These are phyloP conservation scores for Xestia ashworthii DNA, from an alignment of 2,888 invertebrate genomes.

Conservation along the genomic window DNA sequence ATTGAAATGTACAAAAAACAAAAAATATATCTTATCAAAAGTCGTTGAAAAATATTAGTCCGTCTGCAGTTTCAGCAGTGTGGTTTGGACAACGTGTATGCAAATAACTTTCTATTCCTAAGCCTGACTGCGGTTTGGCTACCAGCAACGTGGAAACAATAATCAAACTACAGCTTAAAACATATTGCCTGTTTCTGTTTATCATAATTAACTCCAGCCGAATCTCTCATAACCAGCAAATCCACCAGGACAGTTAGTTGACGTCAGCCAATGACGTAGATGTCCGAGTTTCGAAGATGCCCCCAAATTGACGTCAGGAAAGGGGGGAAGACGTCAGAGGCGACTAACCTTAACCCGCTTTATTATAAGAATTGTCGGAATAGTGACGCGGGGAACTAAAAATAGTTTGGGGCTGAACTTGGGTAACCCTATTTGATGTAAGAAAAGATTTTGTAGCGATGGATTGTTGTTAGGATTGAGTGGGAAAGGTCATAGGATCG, in stretches of 20 bases:
- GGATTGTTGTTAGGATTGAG: background rate
- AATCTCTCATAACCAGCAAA: conserved; percentile 13
- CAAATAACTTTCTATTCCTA: background rate
- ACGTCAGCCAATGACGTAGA: conserved; percentile 50
- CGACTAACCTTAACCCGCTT: conserved; percentile 52
- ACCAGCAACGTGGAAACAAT: background rate
- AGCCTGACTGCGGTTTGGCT: background rate
- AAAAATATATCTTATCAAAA: no score
- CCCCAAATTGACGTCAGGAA: conserved; percentile 35
- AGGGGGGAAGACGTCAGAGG: conserved; percentile 47
- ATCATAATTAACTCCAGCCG: background rate
- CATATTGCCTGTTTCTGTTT: no score
- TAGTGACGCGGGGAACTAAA: conserved; percentile 34
- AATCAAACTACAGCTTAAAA: no score
- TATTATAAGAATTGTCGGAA: conserved; percentile 17
- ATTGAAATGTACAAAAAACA: no score
- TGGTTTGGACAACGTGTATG: background rate
- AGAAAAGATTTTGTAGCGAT: conserved; percentile 9
- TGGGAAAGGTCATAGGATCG: background rate
- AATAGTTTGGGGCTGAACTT: conserved; percentile 40
- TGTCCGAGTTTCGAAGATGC: conserved; percentile 24
- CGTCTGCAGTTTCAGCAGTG: background rate
- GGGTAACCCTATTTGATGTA: conserved; percentile 20
- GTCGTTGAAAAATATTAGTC: conserved; percentile 1
- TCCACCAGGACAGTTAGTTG: conserved; percentile 23